Percentiles rank a stretch among this genome's conserved stretches.
These are phyloP conservation scores for Grallaria varia DNA, from an alignment of 2,113 vertebrate genomes.

Conservation along the genomic window DNA sequence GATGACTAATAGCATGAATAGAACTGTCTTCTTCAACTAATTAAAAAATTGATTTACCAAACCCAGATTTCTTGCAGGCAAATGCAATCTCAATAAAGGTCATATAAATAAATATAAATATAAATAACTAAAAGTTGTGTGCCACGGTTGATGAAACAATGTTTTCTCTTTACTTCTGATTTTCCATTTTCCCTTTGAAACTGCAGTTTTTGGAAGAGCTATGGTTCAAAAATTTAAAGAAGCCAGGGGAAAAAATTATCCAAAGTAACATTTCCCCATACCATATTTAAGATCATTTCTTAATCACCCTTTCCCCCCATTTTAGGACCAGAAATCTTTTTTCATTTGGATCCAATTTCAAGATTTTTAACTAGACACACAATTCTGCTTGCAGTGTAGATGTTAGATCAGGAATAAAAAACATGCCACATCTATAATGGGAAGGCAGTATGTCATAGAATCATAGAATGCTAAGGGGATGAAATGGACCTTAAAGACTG, in stretches of 20 bases:
- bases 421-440: not conserved
- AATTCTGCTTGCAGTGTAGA: not conserved
- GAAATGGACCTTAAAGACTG: not conserved
- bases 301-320: not conserved
- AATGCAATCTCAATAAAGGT: not conserved
- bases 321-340: not conserved
- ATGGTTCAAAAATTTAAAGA: not conserved
- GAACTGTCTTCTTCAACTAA: not conserved
- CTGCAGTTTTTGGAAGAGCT: not conserved
- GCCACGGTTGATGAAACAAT: not conserved
- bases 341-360: not conserved
- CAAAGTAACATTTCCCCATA: not conserved
- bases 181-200: not conserved
- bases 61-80: not conserved
- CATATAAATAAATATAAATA: no score
- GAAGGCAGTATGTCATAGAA: not conserved
- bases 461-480: not conserved
- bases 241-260: not conserved
- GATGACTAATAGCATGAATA: not conserved
- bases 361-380: not conserved
- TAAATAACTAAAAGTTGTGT: not conserved
- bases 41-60: not conserved
- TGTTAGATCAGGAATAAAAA: not conserved
- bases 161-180: not conserved
- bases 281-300: not conserved